Evolutionary conservation across 2,797 vertebrate species (phyloP).

Genomic region (Cryptoprocta ferox): DNA sequence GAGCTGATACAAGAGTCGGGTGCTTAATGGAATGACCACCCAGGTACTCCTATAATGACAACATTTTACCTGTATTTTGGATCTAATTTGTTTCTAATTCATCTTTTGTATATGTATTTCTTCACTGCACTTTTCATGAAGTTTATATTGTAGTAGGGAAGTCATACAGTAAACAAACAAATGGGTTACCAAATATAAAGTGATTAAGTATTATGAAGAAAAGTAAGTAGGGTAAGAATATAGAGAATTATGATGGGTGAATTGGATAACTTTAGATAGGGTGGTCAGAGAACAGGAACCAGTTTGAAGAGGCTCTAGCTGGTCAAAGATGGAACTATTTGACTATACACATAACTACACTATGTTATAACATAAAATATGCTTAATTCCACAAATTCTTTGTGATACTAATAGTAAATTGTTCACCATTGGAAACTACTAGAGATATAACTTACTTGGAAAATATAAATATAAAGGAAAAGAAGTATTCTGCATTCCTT

Average conservation of each 20-base stretch:
- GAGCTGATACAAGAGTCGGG: too few species aligned
- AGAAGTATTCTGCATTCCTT: not conserved
- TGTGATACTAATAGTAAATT: not conserved
- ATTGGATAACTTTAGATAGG: not conserved
- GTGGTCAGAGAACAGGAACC: not conserved
- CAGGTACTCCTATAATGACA: not conserved
- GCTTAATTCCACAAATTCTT: constrained; percentile 8
- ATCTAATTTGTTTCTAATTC: not conserved
- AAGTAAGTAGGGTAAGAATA: not conserved
- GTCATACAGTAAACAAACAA: not conserved
- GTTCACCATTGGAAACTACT: not conserved
- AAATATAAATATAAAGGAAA: not conserved
- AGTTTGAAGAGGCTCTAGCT: not conserved
- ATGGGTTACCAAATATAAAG: not conserved
- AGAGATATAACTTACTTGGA: not conserved
- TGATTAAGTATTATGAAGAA: constrained; percentile 18
- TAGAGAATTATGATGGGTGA: not conserved
- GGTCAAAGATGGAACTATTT: not conserved
- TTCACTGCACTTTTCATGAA: not conserved
- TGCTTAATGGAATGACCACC: too few species aligned
- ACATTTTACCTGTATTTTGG: constrained; percentile 19
- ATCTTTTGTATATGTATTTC: constrained; percentile 7
- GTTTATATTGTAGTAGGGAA: not conserved
- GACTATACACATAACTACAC: not conserved
- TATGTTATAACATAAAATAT: not conserved